These are phyloP conservation scores for Hydrolagus affinis DNA, from an alignment of 2,113 vertebrate genomes.

Conservation along the genomic window DNA sequence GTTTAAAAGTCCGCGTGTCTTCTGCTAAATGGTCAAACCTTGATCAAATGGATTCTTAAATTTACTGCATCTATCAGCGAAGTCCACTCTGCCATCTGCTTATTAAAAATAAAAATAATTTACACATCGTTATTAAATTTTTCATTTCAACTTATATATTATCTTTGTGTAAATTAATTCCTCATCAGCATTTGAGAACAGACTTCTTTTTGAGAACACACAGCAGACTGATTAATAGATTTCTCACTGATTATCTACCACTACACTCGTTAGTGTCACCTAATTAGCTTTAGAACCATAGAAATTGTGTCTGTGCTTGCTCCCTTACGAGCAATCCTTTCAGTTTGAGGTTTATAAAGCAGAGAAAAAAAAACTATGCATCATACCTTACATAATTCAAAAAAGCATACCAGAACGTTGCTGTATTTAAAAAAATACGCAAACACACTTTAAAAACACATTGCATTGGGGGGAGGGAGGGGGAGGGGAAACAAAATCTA, in stretches of 20 bases:
- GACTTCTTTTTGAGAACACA: slow-evolving; percentile 14
- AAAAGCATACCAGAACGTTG: background rate
- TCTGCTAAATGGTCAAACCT: slow-evolving; percentile 6
- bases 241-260: slow-evolving; percentile 16
- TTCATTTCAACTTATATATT: slow-evolving; percentile 25
- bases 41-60: background rate
- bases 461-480: background rate
- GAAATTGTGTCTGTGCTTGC: too few species aligned
- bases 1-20: background rate
- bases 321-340: too few species aligned
- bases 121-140: background rate
- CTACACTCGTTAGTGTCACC: background rate
- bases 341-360: background rate
- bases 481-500: background rate
- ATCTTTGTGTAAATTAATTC: background rate
- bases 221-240: slow-evolving; percentile 12
- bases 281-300: too few species aligned
- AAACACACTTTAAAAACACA: background rate
- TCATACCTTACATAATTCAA: slow-evolving; percentile 12
- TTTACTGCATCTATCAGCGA: slow-evolving; percentile 6
- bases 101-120: slow-evolving; percentile 26
- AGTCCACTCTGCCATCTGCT: background rate
- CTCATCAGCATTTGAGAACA: background rate
- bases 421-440: slow-evolving; percentile 2
- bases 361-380: background rate